A percentile compares a stretch with the other conserved stretches of the same genome.
Conservation (phyloP, 1,140 invertebrate species). For the Marisa cornuarietis region DNA sequence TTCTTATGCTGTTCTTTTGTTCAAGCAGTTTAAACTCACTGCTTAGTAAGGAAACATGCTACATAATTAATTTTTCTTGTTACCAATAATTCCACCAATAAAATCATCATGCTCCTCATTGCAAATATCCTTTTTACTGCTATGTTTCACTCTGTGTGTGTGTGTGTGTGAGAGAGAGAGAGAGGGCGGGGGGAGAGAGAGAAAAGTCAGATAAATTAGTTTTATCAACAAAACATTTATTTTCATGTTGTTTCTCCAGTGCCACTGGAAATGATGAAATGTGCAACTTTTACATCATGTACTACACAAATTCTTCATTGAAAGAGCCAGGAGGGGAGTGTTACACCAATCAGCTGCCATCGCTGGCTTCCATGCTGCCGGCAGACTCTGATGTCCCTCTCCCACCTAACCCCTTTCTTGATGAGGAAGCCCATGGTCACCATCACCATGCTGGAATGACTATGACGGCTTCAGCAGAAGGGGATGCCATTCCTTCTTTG, state of each 20-base stretch:
- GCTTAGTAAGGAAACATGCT: too few relatives aligned
- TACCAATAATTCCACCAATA: too few relatives aligned
- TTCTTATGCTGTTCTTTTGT: too few relatives aligned
- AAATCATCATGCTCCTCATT: too few relatives aligned
- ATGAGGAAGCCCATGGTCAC: constrained; percentile 63
- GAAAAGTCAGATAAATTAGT: too few relatives aligned
- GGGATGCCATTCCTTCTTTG: neutral
- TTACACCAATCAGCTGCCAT: constrained; percentile 35
- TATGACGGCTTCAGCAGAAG: neutral
- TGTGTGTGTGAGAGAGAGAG: neutral
- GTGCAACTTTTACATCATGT: constrained; percentile 99
- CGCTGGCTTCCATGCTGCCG: constrained; percentile 53
- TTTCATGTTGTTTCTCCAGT: constrained; percentile 65
- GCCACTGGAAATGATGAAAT: constrained; percentile 95
- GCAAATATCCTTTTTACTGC: too few relatives aligned
- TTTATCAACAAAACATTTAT: neutral
- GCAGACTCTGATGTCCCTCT: constrained; percentile 60
- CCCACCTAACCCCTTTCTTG: constrained; percentile 66
- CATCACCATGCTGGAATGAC: constrained; percentile 28
- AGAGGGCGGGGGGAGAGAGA: too few relatives aligned
- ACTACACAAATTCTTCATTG: constrained; percentile 82
- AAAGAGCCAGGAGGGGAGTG: constrained; percentile 39
- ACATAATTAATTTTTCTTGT: too few relatives aligned
- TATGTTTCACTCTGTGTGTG: too few relatives aligned
- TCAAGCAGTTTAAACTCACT: too few relatives aligned